Base-by-base conservation (phyloP, 1,140 invertebrate species). In the Hetaerina americana region DNA sequence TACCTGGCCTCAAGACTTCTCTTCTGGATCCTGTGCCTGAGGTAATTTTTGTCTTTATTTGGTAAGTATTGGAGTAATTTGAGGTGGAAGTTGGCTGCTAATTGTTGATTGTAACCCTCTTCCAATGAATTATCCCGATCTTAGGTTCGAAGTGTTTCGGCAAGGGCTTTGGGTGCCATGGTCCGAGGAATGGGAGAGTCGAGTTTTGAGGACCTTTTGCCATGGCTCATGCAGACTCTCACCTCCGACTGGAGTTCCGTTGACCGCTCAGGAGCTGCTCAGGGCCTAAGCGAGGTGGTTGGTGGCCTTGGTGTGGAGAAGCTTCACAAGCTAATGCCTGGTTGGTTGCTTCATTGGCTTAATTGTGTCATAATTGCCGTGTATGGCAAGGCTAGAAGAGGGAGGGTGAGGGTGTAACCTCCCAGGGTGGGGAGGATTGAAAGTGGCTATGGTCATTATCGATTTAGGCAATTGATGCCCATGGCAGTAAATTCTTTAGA, bases 171-270 rank as follows among this genome's bases (percentile, higher is more conserved):
- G 5, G 98, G 97, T 40, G 95, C 97, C 0, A 99, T 99, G 95
- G 95, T 99, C 10, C 84, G 88, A 57, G 96, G 96, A 73, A 97
- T 98, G 90, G 97, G 96, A 25, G 96, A 98, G 83, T 88, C 89
- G 28, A 94, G 92, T 76, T 97, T 98, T 81, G 94, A 98, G 78
- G 94, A 97, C 80, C 82, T 97, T 26, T 82, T 99, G 70, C 96
- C 97, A 8, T 99, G 98, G 97, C 82, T 99, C 26, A 99, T 99
- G 95, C 90, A 95, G 81, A 99, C 95, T 0, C 84, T 99, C n/a
- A 97, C 97, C 0, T 97, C 95, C 0, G 96, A 98, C 82, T 87
- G 87, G 0, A 97, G 93, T 78, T 95, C 94, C 74, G 97, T 99
- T 18, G 97, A 99, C 82, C 86, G 92, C 73, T 97, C 95, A 24